Conservation (phyloP, 1,140 invertebrate genomes). For the Pogonomyrmex barbatus region DNA sequence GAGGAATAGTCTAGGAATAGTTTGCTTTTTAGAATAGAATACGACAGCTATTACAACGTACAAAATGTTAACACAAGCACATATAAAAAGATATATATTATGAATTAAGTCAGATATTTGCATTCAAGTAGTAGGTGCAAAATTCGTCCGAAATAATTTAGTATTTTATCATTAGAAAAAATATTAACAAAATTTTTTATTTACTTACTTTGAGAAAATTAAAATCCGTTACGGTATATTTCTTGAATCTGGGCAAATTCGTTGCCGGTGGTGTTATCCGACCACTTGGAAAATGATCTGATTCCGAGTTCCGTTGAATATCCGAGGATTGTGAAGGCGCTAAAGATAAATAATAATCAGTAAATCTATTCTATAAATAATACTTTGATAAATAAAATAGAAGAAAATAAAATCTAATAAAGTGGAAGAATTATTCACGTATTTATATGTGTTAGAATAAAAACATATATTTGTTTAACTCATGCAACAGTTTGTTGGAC, state of each 20-base stretch:
- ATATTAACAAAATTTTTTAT: not conserved
- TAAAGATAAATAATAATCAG: slow-evolving; percentile 60
- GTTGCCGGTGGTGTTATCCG: slow-evolving; percentile 93
- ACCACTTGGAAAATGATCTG: slow-evolving; percentile 89
- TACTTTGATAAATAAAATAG: not conserved
- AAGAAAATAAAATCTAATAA: not conserved
- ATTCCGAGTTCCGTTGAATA: slow-evolving; percentile 82
- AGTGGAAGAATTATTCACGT: not conserved
- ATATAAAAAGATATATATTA: not conserved
- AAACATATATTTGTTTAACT: not conserved
- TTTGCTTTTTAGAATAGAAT: not conserved
- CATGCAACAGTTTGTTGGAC: slow-evolving; percentile 9
- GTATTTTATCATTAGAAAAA: slow-evolving; percentile 5
- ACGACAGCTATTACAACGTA: not conserved
- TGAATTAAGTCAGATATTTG: not conserved
- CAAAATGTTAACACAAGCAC: not conserved
- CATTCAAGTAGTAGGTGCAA: not conserved
- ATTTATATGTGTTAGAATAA: not conserved
- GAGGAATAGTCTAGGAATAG: slow-evolving; percentile 9
- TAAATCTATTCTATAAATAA: not conserved
- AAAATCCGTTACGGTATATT: slow-evolving; percentile 96
- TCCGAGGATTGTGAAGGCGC: slow-evolving; percentile 84
- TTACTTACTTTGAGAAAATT: slow-evolving; percentile 93
- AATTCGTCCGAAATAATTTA: slow-evolving; percentile 16
- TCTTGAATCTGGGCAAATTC: slow-evolving; percentile 94